Percentiles rank a stretch among this genome's conserved stretches.
Evolutionary conservation across 1,140 invertebrate genomes (phyloP).

Genomic region (Drosophila trapezifrons): DNA sequence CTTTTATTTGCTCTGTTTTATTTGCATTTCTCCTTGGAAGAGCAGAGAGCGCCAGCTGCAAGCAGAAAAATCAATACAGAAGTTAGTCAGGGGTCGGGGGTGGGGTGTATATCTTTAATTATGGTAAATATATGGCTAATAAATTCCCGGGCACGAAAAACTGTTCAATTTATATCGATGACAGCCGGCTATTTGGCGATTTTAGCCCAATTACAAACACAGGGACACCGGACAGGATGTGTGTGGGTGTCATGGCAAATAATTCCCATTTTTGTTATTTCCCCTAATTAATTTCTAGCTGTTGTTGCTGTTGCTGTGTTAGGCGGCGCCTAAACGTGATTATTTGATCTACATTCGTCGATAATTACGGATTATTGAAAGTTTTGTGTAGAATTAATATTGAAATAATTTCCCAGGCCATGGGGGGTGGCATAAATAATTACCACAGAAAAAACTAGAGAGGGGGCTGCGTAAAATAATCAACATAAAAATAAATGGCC

Average conservation of each 20-base stretch:
- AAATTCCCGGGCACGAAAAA: not conserved
- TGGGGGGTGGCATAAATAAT: conserved; percentile 62
- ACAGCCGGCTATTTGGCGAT: conserved; percentile 26
- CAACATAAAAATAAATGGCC: conserved; percentile 60
- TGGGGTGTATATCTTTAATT: conserved; percentile 10
- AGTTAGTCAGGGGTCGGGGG: conserved; percentile 1
- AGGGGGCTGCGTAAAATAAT: conserved; percentile 33
- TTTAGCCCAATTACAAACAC: conserved; percentile 34
- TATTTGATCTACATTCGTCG: conserved; percentile 78
- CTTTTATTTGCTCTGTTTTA: conserved; percentile 65
- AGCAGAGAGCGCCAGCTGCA: conserved; percentile 20
- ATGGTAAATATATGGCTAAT: conserved; percentile 5
- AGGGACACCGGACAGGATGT: conserved; percentile 2
- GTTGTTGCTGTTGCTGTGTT: conserved; percentile 13
- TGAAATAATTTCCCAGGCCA: conserved; percentile 67
- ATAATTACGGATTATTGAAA: conserved; percentile 82
- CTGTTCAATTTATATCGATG: conserved; percentile 14
- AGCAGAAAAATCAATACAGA: conserved; percentile 12
- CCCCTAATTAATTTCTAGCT: conserved; percentile 71
- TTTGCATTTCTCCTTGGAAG: conserved; percentile 50
- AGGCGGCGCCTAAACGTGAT: conserved; percentile 61
- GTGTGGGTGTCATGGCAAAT: conserved; percentile 60
- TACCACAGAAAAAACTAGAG: conserved; percentile 38
- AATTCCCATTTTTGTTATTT: conserved; percentile 67
- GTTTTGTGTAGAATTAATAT: conserved; percentile 79